phyloP scores from a whole-genome alignment of 2,888 invertebrate genomes.

The Caenorhabditis sp. region DNA sequence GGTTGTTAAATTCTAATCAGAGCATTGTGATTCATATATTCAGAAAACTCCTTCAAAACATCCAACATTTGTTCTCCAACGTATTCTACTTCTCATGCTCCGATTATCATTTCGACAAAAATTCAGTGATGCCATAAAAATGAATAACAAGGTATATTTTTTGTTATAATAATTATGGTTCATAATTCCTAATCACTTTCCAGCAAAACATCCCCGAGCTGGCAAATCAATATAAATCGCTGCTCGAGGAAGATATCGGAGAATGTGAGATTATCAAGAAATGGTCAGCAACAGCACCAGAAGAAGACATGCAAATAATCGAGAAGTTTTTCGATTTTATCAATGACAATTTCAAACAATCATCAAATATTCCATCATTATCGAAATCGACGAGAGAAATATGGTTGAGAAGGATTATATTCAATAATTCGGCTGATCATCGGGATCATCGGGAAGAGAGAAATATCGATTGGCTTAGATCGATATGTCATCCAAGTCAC shows the following conservation, averaged over 20 bases:
- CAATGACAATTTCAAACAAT: conserved; percentile 31
- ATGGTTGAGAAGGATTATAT: conserved; percentile 31
- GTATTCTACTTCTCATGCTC: conserved; percentile 28
- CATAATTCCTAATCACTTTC: not conserved
- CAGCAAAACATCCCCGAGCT: conserved; percentile 1
- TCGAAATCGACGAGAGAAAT: conserved; percentile 8
- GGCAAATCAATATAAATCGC: conserved; percentile 21
- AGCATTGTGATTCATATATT: no score
- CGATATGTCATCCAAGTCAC: conserved; percentile 30
- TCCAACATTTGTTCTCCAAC: conserved; percentile 7
- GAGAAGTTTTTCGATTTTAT: conserved; percentile 7
- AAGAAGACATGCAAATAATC: not conserved
- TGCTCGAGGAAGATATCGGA: conserved; percentile 13
- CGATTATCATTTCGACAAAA: conserved; percentile 22
- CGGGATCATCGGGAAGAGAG: conserved; percentile 31
- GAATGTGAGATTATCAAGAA: conserved; percentile 15
- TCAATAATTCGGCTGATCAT: conserved; percentile 27
- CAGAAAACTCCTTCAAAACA: not conserved
- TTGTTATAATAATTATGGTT: not conserved
- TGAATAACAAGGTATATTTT: conserved; percentile 2
- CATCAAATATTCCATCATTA: conserved; percentile 18
- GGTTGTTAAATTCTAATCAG: no score
- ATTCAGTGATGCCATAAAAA: conserved; percentile 21
- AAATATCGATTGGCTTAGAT: conserved; percentile 36
- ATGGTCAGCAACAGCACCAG: conserved; percentile 5